Conservation (phyloP, 2,888 invertebrate species). For the Zygothrica quintamaculata region DNA sequence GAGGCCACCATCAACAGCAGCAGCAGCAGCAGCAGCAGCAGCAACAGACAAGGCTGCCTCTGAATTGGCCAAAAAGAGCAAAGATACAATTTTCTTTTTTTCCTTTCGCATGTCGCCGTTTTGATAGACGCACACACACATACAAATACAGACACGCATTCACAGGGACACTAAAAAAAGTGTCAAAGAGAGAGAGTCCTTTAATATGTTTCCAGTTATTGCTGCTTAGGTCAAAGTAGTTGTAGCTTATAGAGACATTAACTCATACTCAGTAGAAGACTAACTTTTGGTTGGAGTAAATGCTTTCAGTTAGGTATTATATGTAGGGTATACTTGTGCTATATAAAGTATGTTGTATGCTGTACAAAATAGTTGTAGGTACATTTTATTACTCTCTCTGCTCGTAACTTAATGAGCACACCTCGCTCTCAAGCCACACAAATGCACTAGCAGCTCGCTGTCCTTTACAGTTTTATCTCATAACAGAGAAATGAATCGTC, state of each 20-base stretch:
- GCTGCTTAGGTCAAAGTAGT: not conserved
- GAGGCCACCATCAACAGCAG: constrained; percentile 5
- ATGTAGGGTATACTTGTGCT: too few species aligned
- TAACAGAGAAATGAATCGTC: constrained; percentile 49
- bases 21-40: constrained; percentile 18
- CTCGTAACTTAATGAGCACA: constrained; percentile 13
- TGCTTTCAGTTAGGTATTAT: too few species aligned
- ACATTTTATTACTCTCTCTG: too few species aligned
- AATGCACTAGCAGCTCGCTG: not conserved
- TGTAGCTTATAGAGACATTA: not conserved
- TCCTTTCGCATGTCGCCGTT: constrained; percentile 66
- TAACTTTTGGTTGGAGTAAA: too few species aligned
- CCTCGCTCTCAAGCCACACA: constrained; percentile 33
- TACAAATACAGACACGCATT: too few species aligned
- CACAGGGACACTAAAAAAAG: too few species aligned
- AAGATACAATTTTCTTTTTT: constrained; percentile 62
- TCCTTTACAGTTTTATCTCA: constrained; percentile 51
- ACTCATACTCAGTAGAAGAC: not conserved
- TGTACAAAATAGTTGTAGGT: too few species aligned
- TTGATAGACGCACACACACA: constrained; percentile 64
- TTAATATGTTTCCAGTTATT: constrained; percentile 19
- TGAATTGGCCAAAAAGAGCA: constrained; percentile 38
- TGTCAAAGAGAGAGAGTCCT: constrained; percentile 26
- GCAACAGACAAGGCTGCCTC: too few species aligned
- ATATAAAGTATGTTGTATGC: too few species aligned